Evolutionary conservation across 1,140 invertebrate genomes (phyloP).

Genomic region (Meteorus sp.): DNA sequence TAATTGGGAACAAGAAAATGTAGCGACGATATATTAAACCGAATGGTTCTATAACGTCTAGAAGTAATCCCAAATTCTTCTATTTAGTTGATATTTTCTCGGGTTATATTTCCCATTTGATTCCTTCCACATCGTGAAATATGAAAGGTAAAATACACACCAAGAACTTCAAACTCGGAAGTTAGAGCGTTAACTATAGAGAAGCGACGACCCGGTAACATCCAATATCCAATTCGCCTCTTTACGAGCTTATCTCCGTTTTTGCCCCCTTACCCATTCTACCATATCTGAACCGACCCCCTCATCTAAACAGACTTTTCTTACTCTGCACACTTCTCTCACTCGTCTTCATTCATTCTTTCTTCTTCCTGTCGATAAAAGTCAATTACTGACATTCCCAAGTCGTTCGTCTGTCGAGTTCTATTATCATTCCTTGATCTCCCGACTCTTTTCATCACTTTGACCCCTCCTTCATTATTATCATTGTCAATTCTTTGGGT

Average conservation of each 20-base stretch:
- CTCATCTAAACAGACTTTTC: no score
- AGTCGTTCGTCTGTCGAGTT: constrained; percentile 1
- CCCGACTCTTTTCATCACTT: no score
- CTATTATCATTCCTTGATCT: constrained; percentile 8
- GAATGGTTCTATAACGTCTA: no score
- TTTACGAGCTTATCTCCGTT: constrained; percentile 14
- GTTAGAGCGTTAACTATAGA: background rate
- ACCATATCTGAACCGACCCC: no score
- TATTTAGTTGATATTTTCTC: no score
- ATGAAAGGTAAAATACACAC: no score
- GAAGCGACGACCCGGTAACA: background rate
- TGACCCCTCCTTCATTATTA: background rate
- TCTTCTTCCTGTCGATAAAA: constrained; percentile 7
- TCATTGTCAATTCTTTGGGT: background rate
- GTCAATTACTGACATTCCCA: constrained; percentile 13
- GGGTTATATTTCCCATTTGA: no score
- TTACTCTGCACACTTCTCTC: no score
- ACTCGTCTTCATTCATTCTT: background rate
- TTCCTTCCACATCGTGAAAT: no score
- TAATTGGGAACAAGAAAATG: no score
- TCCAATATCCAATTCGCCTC: constrained; percentile 3
- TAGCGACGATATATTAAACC: no score
- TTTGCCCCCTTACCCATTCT: background rate
- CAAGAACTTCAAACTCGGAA: background rate
- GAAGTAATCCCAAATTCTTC: no score